These are phyloP conservation scores for Oostethus manadensis DNA, from an alignment of 2,113 vertebrate species.

Conservation along the genomic window DNA sequence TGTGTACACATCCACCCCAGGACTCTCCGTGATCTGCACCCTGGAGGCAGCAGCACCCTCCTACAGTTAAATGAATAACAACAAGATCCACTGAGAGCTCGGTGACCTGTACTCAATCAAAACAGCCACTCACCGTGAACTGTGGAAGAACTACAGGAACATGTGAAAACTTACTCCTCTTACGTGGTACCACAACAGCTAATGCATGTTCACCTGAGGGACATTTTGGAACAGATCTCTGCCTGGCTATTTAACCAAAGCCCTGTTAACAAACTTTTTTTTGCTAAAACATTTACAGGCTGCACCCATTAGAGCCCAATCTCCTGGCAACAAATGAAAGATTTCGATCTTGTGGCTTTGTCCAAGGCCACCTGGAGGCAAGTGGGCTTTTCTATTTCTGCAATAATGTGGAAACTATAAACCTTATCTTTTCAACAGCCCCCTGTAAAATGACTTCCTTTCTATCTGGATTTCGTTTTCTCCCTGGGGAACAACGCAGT, in stretches of 20 bases:
- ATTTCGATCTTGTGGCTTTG: constrained; percentile 40
- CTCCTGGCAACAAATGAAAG: constrained; percentile 21
- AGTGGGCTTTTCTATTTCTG: constrained; percentile 36
- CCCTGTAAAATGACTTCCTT: constrained; percentile 59
- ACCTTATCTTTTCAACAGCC: constrained; percentile 60
- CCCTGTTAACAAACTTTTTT: constrained; percentile 3
- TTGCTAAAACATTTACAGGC: constrained; percentile 16
- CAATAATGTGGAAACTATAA: constrained; percentile 49
- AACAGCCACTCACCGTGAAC: constrained; percentile 3
- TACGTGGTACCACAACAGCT: background rate
- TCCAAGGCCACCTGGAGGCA: constrained; percentile 36
- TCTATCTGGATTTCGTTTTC: constrained; percentile 40
- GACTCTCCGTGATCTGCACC: constrained; percentile 33
- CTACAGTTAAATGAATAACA: constrained; percentile 21
- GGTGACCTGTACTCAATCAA: constrained; percentile 31
- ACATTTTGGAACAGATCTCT: background rate
- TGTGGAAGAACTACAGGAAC: background rate
- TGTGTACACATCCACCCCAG: constrained; percentile 22
- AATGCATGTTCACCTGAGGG: background rate
- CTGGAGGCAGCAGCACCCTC: constrained; percentile 27
- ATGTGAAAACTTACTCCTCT: background rate
- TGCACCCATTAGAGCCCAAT: constrained; percentile 17
- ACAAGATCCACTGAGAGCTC: constrained; percentile 14
- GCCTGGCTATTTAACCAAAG: background rate
- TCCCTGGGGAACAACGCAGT: constrained; percentile 43